phyloP scores from a whole-genome alignment of 2,888 invertebrate genomes.

The Sphinx pinastri region DNA sequence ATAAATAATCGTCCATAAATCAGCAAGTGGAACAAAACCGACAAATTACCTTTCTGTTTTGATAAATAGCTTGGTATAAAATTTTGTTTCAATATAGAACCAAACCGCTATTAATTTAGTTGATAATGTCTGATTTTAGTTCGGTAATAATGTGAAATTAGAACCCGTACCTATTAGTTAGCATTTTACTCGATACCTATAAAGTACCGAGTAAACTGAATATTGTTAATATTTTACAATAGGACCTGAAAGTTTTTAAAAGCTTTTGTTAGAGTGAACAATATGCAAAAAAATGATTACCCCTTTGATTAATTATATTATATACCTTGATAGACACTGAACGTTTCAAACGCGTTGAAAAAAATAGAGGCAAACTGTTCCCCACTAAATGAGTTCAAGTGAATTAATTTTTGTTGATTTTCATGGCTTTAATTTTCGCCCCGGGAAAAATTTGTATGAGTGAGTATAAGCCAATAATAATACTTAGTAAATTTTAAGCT shows the following conservation, averaged over 20 bases:
- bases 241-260: not conserved
- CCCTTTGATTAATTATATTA: no score
- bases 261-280: not conserved
- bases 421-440: no score
- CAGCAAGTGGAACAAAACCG: slow-evolving; percentile 20
- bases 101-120: slow-evolving; percentile 24
- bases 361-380: no score
- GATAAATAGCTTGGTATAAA: slow-evolving; percentile 23
- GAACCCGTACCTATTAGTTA: not conserved
- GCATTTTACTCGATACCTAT: not conserved
- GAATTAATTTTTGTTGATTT: no score
- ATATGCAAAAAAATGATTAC: no score
- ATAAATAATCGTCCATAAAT: slow-evolving; percentile 23
- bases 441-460: no score
- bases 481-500: not conserved
- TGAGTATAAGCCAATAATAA: not conserved
- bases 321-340: no score
- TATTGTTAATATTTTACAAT: not conserved
- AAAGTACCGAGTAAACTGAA: not conserved
- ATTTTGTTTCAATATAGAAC: slow-evolving; percentile 23
- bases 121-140: slow-evolving; percentile 38
- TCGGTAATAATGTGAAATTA: slow-evolving; percentile 39
- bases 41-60: slow-evolving; percentile 24
- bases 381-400: no score
- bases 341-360: no score